Base-by-base conservation (phyloP, 2,113 vertebrate species). In the Neofelis nebulosa region DNA sequence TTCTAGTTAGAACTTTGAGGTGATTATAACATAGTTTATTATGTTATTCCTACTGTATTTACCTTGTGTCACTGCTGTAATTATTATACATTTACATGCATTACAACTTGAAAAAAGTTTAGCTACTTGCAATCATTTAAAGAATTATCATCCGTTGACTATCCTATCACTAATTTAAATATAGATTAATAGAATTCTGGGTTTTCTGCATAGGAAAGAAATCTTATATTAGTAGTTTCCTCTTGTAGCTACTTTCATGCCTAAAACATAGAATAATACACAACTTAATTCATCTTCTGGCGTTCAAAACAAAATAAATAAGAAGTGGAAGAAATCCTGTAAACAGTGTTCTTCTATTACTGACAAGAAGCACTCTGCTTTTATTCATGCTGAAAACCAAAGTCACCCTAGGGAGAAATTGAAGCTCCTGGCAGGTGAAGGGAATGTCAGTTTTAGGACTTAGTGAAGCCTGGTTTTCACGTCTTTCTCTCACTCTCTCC, bases 181-280 rank as follows among this genome's bases (percentile, higher is more conserved):
- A 91, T 48, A 18, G 12, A 76, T 52, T 80, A 13, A 68, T 50
- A 91, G 18, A 16, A 73, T 74, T 71, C 71, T 55, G 23, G 7
- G 81, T 76, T 92, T 89, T 1, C n/a, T 89, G 6, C 33, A 33
- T 4, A 66, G 25, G 19, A 52, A 94, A 93, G 29, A 86, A 96
- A 21, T 0, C 4, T 66, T 65, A 71, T 88, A 23, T 14, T 73
- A 3, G 19, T 57, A 73, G 93, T 92, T 91, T 94, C 91, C 50
- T 85, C 29, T 31, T 29, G 4, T 50, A 76, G 33, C 13, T 87
- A 27, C 29, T 81, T 81, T 78, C 31, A 55, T 41, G 23, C 29
- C n/a, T 78, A 19, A 91, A 94, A 94, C 29, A 31, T 91, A 61
- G n/a, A 93, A 93, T 25, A 93, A 93, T 25, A 87, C 1, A 91